phyloP scores from a whole-genome alignment of 2,888 invertebrate species.

The Parnassius apollo region DNA sequence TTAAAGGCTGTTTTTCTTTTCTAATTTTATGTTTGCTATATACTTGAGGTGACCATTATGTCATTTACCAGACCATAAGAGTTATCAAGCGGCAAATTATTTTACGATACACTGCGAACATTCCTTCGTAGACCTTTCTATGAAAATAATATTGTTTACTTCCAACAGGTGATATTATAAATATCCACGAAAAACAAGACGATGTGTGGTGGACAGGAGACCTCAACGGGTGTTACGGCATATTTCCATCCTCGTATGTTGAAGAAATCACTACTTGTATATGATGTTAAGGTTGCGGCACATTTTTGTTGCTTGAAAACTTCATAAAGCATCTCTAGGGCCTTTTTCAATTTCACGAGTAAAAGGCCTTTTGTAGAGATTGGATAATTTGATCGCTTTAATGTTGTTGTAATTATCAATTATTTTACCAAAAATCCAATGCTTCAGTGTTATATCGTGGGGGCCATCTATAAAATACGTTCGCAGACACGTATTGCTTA shows the following conservation, averaged over 20 bases:
- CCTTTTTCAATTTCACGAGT: slow-evolving; percentile 12
- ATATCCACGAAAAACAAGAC: slow-evolving; percentile 93
- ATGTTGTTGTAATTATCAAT: not conserved
- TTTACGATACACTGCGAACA: no score
- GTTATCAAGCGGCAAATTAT: no score
- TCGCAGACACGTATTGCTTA: no score
- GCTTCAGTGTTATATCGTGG: no score
- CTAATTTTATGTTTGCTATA: no score
- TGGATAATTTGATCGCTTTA: not conserved
- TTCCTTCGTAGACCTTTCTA: not conserved
- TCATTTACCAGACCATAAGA: no score
- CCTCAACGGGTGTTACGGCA: slow-evolving; percentile 90
- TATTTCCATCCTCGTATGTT: slow-evolving; percentile 97
- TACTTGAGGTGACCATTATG: no score
- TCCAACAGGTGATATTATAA: slow-evolving; percentile 89
- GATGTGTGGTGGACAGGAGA: slow-evolving; percentile 98
- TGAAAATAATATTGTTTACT: slow-evolving; percentile 1
- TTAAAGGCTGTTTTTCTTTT: no score
- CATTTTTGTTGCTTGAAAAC: not conserved
- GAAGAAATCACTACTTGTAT: slow-evolving; percentile 85
- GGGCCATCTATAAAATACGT: no score
- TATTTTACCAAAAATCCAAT: no score
- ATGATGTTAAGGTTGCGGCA: slow-evolving; percentile 35
- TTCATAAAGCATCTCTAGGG: slow-evolving; percentile 11
- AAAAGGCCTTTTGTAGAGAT: slow-evolving; percentile 22